Conservation (phyloP, 2,113 vertebrate species). For the Rhabdornis inornatus region DNA sequence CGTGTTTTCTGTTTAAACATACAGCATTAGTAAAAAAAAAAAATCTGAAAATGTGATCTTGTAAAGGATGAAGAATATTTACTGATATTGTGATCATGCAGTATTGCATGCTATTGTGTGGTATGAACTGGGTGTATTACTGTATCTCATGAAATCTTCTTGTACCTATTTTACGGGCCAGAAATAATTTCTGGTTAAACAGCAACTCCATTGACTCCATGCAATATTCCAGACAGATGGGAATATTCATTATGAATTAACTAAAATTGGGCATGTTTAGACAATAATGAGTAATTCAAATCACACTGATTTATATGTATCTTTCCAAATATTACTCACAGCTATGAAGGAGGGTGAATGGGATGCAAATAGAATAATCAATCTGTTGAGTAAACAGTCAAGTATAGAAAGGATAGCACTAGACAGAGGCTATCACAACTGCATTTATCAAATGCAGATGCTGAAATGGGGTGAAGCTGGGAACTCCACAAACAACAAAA, state of each 20-base stretch:
- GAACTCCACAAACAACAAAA: not conserved
- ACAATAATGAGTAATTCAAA: not conserved
- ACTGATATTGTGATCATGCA: too few species aligned
- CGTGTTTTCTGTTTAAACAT: not conserved
- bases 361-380: not conserved
- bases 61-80: not conserved
- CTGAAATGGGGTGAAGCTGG: not conserved
- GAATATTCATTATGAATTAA: not conserved
- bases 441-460: not conserved
- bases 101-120: not conserved
- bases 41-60: not conserved
- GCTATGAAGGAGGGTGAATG: not conserved
- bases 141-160: not conserved
- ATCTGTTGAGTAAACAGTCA: not conserved
- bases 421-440: not conserved
- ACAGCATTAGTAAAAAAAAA: not conserved
- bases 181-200: not conserved
- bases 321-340: not conserved
- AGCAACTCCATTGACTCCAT: not conserved
- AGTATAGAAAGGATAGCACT: not conserved
- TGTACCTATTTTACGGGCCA: not conserved
- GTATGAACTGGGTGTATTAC: not conserved
- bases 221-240: not conserved
- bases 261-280: not conserved
- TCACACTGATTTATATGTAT: not conserved